These are phyloP conservation scores for Sandelia bainsii DNA, from an alignment of 2,797 vertebrate genomes.

Conservation along the genomic window DNA sequence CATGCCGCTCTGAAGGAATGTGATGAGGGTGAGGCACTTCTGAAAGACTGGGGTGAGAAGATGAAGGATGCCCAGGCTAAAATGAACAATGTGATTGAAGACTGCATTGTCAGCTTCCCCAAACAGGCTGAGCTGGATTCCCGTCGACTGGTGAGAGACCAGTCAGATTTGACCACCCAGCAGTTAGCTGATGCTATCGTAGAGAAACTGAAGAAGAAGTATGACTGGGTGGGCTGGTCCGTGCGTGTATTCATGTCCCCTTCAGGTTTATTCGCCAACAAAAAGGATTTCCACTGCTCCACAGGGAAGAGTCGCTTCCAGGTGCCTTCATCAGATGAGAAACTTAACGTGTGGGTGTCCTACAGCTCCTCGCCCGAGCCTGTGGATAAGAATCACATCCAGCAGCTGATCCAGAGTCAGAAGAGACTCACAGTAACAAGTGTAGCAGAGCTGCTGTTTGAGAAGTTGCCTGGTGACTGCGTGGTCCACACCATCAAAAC, in stretches of 20 bases:
- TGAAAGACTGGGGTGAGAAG: conserved; percentile 79
- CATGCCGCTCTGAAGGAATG: conserved; percentile 79
- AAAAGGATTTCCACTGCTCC: conserved; percentile 75
- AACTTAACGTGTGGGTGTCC: conserved; percentile 82
- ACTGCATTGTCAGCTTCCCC: conserved; percentile 83
- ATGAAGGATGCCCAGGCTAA: conserved; percentile 81
- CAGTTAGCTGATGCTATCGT: conserved; percentile 78
- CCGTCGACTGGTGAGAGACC: conserved; percentile 75
- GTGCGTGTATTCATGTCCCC: conserved; percentile 80
- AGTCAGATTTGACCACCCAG: conserved; percentile 68
- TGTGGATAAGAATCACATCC: conserved; percentile 72
- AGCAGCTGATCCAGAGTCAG: conserved; percentile 76
- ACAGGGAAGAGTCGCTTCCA: conserved; percentile 83
- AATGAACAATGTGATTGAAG: conserved; percentile 80
- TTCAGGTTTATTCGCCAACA: conserved; percentile 64
- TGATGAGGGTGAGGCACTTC: conserved; percentile 78
- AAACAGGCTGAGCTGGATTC: conserved; percentile 79
- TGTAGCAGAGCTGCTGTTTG: conserved; percentile 77
- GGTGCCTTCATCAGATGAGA: conserved; percentile 70
- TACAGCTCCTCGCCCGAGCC: conserved; percentile 83
- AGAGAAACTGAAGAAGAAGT: conserved; percentile 79
- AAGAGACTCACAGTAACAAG: conserved; percentile 69
- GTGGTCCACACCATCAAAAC: conserved; percentile 80
- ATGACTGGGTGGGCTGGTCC: conserved; percentile 86
- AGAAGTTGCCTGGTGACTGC: conserved; percentile 66